These are phyloP conservation scores for Callyntrura sp. DNA, from an alignment of 2,888 invertebrate species.

Conservation along the genomic window DNA sequence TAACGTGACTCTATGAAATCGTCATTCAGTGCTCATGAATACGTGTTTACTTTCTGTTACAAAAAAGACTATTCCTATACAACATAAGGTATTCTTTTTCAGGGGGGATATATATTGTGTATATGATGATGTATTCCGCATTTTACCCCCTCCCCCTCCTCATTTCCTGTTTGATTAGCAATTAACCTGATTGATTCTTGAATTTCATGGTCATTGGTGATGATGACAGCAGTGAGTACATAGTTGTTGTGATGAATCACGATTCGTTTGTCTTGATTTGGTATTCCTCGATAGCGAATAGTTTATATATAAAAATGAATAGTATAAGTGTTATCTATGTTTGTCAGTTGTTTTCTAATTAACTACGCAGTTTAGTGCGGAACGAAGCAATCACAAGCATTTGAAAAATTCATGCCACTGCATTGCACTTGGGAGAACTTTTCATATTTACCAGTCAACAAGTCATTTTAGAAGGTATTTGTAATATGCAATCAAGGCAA, in stretches of 20 bases:
- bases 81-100: no score
- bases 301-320: no score
- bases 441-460: no score
- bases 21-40: neutral
- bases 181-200: constrained; percentile 64
- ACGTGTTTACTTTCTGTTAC: constrained; percentile 1
- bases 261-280: no score
- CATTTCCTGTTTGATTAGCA: constrained; percentile 70
- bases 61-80: no score
- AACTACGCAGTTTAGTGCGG: neutral
- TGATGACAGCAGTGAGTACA: neutral
- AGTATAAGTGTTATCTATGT: no score
- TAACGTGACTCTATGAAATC: neutral
- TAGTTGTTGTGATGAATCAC: no score
- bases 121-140: neutral
- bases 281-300: neutral
- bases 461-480: no score
- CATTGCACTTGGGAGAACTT: neutral
- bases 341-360: no score
- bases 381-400: neutral
- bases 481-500: neutral
- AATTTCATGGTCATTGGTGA: constrained; percentile 56
- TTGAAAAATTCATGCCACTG: no score
- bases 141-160: neutral
- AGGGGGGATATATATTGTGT: no score